A percentile compares a stretch with the other conserved stretches of the same genome.
Conservation (phyloP, 2,888 invertebrate species). For the Acleris emargana region DNA sequence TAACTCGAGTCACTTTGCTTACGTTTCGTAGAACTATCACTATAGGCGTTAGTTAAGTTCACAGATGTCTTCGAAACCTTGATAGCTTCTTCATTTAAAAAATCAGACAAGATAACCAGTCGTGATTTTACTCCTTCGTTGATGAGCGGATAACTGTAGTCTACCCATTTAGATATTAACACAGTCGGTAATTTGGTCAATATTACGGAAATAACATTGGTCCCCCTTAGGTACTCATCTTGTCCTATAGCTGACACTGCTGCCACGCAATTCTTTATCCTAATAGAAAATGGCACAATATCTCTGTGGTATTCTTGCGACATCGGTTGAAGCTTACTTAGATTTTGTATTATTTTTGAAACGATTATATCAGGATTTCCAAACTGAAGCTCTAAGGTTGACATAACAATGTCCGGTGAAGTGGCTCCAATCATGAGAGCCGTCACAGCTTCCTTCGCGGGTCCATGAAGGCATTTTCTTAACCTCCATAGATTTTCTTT, state of each 20-base stretch:
- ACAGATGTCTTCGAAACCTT: slow-evolving; percentile 5
- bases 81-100: slow-evolving; percentile 5
- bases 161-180: slow-evolving; percentile 11
- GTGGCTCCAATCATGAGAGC: slow-evolving; percentile 39
- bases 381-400: slow-evolving; percentile 42
- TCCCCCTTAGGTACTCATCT: slow-evolving; percentile 1
- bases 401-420: slow-evolving; percentile 37
- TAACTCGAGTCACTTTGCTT: slow-evolving; percentile 4
- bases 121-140: neutral
- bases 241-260: neutral
- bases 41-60: neutral
- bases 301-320: slow-evolving; percentile 19
- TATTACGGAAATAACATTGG: slow-evolving; percentile 4
- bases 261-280: slow-evolving; percentile 7
- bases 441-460: slow-evolving; percentile 42
- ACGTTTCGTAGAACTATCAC: neutral
- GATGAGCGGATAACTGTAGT: slow-evolving; percentile 8
- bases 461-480: slow-evolving; percentile 42
- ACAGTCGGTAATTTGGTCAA: slow-evolving; percentile 12
- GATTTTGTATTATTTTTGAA: slow-evolving; percentile 35
- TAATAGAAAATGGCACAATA: slow-evolving; percentile 4
- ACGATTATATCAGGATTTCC: slow-evolving; percentile 44
- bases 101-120: slow-evolving; percentile 3
- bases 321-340: slow-evolving; percentile 39
- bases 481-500: slow-evolving; percentile 44